These are phyloP conservation scores for Bos taurus DNA, from an alignment of 2,113 vertebrate species.

Conservation along the genomic window DNA sequence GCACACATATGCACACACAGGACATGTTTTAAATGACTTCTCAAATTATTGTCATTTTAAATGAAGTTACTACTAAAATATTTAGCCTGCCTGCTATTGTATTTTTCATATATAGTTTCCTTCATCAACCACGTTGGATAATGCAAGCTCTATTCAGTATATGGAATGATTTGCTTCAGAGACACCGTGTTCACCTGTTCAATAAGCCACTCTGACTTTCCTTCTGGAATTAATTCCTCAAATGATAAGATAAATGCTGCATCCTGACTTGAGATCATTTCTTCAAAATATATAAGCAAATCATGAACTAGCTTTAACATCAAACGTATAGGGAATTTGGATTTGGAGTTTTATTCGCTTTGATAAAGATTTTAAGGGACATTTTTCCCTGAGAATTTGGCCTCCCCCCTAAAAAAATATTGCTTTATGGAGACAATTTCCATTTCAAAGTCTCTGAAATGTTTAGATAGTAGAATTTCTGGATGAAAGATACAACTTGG, in stretches of 20 bases:
- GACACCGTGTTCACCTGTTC: not conserved
- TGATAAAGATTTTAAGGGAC: conserved; percentile 41
- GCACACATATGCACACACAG: not conserved
- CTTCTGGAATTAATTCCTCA: not conserved
- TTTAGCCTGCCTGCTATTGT: not conserved
- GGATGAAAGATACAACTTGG: conserved; percentile 74
- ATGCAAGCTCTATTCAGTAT: not conserved
- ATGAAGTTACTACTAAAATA: conserved; percentile 20
- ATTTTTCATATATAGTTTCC: not conserved
- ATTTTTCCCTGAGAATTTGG: conserved; percentile 5
- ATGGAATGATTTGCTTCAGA: not conserved
- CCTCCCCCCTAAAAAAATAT: not conserved
- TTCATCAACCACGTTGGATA: not conserved
- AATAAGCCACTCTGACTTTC: not conserved
- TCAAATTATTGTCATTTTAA: conserved; percentile 23
- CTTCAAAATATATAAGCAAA: not conserved
- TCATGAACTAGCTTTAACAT: not conserved
- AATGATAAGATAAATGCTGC: not conserved
- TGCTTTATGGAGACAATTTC: conserved; percentile 74
- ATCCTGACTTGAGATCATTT: not conserved
- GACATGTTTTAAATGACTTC: not conserved
- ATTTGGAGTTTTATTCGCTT: conserved; percentile 19
- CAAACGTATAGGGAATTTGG: not conserved
- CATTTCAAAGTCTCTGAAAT: conserved; percentile 79
- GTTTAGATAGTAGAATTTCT: conserved; percentile 76